These are phyloP conservation scores for Cetoscarus ocellatus DNA, from an alignment of 2,797 vertebrate genomes.

Conservation along the genomic window DNA sequence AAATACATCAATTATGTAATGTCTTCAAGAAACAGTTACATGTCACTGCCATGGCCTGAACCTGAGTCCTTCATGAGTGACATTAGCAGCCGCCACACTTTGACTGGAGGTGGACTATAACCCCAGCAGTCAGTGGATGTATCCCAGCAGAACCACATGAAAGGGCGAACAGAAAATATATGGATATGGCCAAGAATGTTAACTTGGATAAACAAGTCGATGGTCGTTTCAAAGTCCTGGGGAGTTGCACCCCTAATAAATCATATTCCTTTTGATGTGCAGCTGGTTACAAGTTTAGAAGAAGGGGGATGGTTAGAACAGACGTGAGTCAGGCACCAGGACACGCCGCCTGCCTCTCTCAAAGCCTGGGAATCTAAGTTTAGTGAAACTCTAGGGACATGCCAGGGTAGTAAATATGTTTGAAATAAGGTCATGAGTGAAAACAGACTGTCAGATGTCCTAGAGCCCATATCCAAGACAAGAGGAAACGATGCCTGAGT, in stretches of 20 bases:
- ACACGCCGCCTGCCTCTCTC: constrained; percentile 64
- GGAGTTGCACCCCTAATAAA: constrained; percentile 81
- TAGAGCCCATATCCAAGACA: constrained; percentile 39
- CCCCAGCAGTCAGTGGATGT: constrained; percentile 61
- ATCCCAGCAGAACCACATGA: constrained; percentile 75
- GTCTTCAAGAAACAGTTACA: constrained; percentile 66
- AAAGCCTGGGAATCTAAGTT: constrained; percentile 75
- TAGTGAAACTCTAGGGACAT: constrained; percentile 67
- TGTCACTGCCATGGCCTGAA: constrained; percentile 63
- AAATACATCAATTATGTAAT: constrained; percentile 78
- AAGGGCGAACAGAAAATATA: constrained; percentile 76
- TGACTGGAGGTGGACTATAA: constrained; percentile 63
- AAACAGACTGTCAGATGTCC: constrained; percentile 67
- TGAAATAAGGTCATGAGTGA: constrained; percentile 76
- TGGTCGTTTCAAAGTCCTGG: constrained; percentile 80
- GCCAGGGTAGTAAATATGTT: constrained; percentile 75
- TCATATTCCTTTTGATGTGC: constrained; percentile 85
- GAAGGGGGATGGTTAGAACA: constrained; percentile 71
- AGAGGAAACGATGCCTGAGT: constrained; percentile 45
- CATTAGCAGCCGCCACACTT: constrained; percentile 70
- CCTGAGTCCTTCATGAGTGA: constrained; percentile 71
- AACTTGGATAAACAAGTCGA: constrained; percentile 85
- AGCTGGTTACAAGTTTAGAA: constrained; percentile 85
- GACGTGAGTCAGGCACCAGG: constrained; percentile 75
- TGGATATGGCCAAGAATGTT: constrained; percentile 79